phyloP scores from a whole-genome alignment of 2,113 vertebrate species.

The Mesoclemmys tuberculata region DNA sequence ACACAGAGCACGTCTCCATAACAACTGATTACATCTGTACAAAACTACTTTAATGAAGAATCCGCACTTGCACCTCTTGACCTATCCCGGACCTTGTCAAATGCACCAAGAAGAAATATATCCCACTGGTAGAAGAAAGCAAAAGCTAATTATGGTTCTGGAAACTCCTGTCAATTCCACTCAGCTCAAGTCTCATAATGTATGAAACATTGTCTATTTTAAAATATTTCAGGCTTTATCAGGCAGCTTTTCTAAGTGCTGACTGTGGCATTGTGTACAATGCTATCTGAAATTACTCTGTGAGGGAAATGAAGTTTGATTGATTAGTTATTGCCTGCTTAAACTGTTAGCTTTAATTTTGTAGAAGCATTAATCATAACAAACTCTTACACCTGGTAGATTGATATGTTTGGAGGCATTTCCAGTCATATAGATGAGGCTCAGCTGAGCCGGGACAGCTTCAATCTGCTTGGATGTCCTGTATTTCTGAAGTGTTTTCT shows the following conservation, averaged over 20 bases:
- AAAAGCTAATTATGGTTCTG: not conserved
- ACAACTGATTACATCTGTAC: conserved; percentile 8
- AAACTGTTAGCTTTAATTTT: not conserved
- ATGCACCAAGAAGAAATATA: not conserved
- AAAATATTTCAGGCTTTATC: not conserved
- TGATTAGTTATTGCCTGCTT: conserved; percentile 1
- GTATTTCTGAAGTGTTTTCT: not conserved
- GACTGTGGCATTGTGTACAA: not conserved
- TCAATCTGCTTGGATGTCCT: not conserved
- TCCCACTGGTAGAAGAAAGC: not conserved
- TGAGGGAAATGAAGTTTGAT: not conserved
- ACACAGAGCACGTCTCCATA: not conserved
- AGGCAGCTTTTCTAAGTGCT: not conserved
- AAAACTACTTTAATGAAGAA: conserved; percentile 3
- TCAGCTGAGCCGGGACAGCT: not conserved
- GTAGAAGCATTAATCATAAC: not conserved
- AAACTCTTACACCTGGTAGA: not conserved
- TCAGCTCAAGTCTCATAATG: not conserved
- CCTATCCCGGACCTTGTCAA: not conserved
- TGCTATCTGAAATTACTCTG: not conserved
- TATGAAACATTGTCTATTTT: not conserved
- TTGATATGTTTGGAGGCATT: not conserved
- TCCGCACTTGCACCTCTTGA: not conserved
- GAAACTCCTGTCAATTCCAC: not conserved
- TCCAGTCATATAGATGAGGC: not conserved